Base-by-base conservation (phyloP, 2,113 vertebrate species). In the Oostethus manadensis region DNA sequence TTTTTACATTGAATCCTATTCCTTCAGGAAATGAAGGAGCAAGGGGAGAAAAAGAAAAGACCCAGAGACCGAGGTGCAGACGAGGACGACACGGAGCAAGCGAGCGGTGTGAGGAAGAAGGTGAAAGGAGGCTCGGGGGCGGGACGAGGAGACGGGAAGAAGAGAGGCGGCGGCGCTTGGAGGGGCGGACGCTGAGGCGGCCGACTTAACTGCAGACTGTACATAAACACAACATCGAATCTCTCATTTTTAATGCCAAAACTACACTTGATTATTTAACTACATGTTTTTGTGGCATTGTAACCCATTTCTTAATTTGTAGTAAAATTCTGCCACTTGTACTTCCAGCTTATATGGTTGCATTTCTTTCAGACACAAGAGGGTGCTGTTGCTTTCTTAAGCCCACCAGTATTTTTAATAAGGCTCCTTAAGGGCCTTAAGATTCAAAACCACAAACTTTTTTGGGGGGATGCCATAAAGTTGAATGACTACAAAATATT, bases 51-150 rank as follows among this genome's bases (percentile, higher is more conserved):
- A 77, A 91, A 85, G 87, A 98, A 93, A 33, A 86, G 93, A 8
- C 70, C 85, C 0, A 85, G 80, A 59, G 87, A 90, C 17, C 87
- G 70, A 2, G 86, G 90, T 0, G 83, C 88, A 59, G 90, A 82
- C 0, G 51, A 70, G 0, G 90, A 76, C 1, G 96, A 99, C 42
- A 90, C 88, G 0, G 96, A 98, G 67, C 92, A 93, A 29, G 91
- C 94, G 0, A 78, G 91, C 0, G 95, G 95, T 1, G 92, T 98
- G 67, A 91, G 95, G 71, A 97, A 94, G 78, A 98, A 93, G 79
- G 92, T 98, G 59, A 88, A 79, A 58, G 96, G 96, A 59, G 94
- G 95, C 3, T 18, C 58, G 4, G 82, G 76, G 21, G 61, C 56
- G 17, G 54, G 58, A 17, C 22, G 62, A 55, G 64, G 77, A 29